Percentiles rank a stretch among this genome's conserved stretches.
Evolutionary conservation across 2,113 vertebrate species (phyloP).

Genomic region (Cranoglanis bouderius): DNA sequence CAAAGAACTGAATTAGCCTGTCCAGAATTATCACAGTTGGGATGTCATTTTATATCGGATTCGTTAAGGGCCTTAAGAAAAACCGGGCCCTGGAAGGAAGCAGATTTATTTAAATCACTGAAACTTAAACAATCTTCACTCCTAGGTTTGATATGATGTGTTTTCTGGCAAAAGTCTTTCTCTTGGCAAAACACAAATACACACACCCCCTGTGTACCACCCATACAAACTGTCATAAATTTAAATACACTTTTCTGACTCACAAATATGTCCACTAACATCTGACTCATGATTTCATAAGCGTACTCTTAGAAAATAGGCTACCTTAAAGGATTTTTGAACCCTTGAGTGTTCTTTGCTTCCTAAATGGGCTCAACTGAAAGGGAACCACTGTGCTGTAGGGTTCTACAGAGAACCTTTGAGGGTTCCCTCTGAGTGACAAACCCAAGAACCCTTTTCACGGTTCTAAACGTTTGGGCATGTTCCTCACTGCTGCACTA

Average conservation of each 20-base stretch:
- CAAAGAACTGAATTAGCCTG: neutral
- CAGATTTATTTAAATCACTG: neutral
- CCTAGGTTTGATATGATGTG: neutral
- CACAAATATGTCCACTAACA: constrained; percentile 6
- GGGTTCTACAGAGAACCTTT: neutral
- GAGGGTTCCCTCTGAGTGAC: neutral
- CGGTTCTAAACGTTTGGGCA: neutral
- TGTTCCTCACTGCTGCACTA: neutral
- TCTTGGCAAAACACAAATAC: constrained; percentile 4
- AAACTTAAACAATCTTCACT: neutral
- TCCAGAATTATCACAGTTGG: neutral
- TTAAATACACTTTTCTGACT: constrained; percentile 30
- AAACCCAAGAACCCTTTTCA: neutral
- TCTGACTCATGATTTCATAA: constrained; percentile 29
- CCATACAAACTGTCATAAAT: constrained; percentile 26
- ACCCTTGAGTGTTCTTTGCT: neutral
- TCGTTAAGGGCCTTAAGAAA: neutral
- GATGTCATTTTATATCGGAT: neutral
- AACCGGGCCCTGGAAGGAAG: neutral
- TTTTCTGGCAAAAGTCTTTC: neutral
- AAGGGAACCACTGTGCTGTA: neutral
- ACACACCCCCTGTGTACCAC: constrained; percentile 21
- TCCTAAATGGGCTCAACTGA: neutral
- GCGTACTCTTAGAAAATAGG: neutral
- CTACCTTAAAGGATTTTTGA: neutral